A percentile compares a stretch with the other conserved stretches of the same genome.
Conservation (phyloP, 2,888 invertebrate species). For the Heliothis peltigera region DNA sequence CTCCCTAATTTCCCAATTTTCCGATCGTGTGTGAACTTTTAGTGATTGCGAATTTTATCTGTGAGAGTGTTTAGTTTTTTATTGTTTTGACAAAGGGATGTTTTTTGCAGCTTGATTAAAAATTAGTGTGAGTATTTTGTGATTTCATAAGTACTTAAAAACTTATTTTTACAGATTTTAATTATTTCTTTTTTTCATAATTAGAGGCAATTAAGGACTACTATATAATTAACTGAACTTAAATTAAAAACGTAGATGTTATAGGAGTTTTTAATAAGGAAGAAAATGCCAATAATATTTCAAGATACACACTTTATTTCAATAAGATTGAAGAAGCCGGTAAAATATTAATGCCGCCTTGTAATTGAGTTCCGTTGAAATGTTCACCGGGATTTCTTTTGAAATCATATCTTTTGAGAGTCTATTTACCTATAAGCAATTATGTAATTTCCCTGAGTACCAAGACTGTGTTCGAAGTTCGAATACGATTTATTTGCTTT, state of each 20-base stretch:
- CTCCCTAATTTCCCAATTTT: constrained; percentile 57
- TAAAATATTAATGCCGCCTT: constrained; percentile 10
- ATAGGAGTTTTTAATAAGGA: not conserved
- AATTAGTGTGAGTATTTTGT: constrained; percentile 50
- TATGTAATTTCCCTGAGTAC: constrained; percentile 36
- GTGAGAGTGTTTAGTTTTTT: constrained; percentile 60
- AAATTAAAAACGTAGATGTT: not conserved
- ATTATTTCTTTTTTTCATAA: not conserved
- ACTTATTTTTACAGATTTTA: constrained; percentile 18
- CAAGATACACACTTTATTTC: constrained; percentile 7
- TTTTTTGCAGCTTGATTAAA: constrained; percentile 33
- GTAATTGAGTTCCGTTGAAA: constrained; percentile 29
- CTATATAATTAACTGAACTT: not conserved
- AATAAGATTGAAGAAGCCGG: constrained; percentile 14
- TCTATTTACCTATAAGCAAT: constrained; percentile 24
- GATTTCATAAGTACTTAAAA: not conserved
- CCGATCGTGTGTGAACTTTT: constrained; percentile 74
- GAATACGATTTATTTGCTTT: constrained; percentile 13
- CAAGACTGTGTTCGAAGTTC: not conserved
- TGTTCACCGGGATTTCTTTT: not conserved
- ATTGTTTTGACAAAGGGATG: constrained; percentile 58
- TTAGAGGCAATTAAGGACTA: not conserved
- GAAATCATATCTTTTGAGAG: constrained; percentile 22
- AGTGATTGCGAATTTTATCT: constrained; percentile 59
- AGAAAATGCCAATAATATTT: not conserved